Conservation (phyloP, 2,888 invertebrate genomes). For the Cantharis rufa region DNA sequence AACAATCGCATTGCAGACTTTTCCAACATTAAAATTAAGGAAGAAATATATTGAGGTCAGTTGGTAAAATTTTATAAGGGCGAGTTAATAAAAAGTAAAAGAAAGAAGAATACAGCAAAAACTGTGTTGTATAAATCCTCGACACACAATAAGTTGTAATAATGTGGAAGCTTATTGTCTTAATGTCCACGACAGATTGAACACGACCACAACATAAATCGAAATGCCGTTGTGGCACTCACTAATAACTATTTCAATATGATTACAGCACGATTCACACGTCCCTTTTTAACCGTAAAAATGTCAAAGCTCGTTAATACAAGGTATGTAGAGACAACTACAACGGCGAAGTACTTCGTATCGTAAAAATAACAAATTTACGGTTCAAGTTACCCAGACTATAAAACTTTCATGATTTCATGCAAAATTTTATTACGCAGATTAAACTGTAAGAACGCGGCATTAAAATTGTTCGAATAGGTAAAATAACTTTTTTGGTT, state of each 20-base stretch:
- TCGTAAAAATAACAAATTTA: slow-evolving; percentile 36
- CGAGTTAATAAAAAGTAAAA: not conserved
- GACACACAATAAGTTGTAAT: slow-evolving; percentile 44
- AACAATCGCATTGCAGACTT: not conserved
- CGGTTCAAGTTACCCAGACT: slow-evolving; percentile 29
- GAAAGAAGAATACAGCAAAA: slow-evolving; percentile 8
- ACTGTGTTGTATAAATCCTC: slow-evolving; percentile 40
- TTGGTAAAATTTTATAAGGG: not conserved
- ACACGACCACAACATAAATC: slow-evolving; percentile 50
- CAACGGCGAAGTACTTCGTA: slow-evolving; percentile 16
- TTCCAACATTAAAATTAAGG: not conserved
- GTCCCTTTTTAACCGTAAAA: slow-evolving; percentile 37
- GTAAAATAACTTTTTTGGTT: not conserved
- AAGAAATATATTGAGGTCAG: not conserved
- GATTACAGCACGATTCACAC: slow-evolving; percentile 37
- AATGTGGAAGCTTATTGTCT: slow-evolving; percentile 49
- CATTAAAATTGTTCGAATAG: not conserved
- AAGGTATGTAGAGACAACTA: slow-evolving; percentile 10
- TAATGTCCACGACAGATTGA: slow-evolving; percentile 51
- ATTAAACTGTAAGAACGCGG: slow-evolving; percentile 7
- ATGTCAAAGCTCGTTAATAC: slow-evolving; percentile 33
- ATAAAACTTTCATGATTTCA: slow-evolving; percentile 38
- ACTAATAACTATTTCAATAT: slow-evolving; percentile 35
- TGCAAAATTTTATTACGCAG: slow-evolving; percentile 26
- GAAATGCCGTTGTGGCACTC: slow-evolving; percentile 29